Evolutionary conservation across 2,888 invertebrate species (phyloP).

Genomic region (Plemyria rubiginata): DNA sequence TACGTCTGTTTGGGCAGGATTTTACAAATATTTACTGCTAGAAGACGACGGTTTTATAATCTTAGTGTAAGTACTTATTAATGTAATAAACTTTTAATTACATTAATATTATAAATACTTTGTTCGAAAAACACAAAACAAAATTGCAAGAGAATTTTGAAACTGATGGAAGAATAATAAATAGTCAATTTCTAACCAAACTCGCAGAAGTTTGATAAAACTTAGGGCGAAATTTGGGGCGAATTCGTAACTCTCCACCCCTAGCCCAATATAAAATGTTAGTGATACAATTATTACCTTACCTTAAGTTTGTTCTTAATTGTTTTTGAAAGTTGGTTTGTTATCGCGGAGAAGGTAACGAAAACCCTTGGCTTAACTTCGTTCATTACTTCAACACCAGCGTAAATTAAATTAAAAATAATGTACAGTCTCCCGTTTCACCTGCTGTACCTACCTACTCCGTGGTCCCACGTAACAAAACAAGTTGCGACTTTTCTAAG

Average conservation of each 20-base stretch:
- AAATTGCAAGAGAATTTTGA: too few relatives aligned
- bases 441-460: constrained; percentile 1
- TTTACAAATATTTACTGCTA: too few relatives aligned
- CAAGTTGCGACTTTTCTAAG: neutral
- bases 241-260: neutral
- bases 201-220: constrained; percentile 5
- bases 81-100: too few relatives aligned
- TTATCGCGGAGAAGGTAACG: constrained; percentile 28
- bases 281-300: constrained; percentile 20
- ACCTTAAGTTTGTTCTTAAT: constrained; percentile 24
- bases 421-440: constrained; percentile 19
- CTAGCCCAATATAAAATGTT: constrained; percentile 16
- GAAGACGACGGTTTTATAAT: too few relatives aligned
- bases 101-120: too few relatives aligned
- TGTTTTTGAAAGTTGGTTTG: constrained; percentile 36
- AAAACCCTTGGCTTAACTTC: constrained; percentile 34
- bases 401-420: constrained; percentile 35
- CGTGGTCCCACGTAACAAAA: neutral
- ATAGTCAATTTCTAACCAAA: neutral
- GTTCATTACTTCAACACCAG: constrained; percentile 32
- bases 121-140: too few relatives aligned
- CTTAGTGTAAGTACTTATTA: too few relatives aligned
- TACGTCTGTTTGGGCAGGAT: too few relatives aligned
- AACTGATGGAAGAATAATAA: too few relatives aligned
- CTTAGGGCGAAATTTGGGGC: constrained; percentile 7